phyloP scores from a whole-genome alignment of 1,140 invertebrate species.

The Cherax destructor region DNA sequence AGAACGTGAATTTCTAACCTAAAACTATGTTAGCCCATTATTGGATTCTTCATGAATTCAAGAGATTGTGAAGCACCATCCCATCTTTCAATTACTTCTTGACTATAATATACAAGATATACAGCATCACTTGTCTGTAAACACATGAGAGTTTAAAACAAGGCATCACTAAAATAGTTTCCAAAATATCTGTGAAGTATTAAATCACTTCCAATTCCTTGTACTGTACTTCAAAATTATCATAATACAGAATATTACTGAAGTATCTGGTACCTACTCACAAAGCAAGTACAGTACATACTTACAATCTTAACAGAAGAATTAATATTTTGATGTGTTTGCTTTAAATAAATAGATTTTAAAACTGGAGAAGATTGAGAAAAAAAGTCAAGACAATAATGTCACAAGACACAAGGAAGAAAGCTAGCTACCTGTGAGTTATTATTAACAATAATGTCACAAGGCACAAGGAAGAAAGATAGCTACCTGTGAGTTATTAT shows the following conservation, averaged over 20 bases:
- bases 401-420: not conserved
- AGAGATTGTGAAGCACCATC: slow-evolving; percentile 6
- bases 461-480: no score
- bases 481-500: no score
- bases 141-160: not conserved
- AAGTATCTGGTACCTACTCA: not conserved
- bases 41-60: slow-evolving; percentile 21
- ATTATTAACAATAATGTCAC: no score
- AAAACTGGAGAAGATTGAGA: not conserved
- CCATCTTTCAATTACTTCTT: not conserved
- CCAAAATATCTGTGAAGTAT: not conserved
- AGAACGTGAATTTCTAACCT: slow-evolving; percentile 49
- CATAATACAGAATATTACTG: not conserved
- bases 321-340: not conserved
- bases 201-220: not conserved
- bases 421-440: no score
- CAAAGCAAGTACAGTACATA: not conserved
- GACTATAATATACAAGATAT: not conserved
- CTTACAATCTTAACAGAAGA: not conserved
- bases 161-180: not conserved
- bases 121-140: not conserved
- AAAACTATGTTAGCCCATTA: slow-evolving; percentile 38
- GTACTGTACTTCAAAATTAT: not conserved
- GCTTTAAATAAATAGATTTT: not conserved
- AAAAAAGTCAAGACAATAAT: not conserved